Conservation (phyloP, 2,888 invertebrate genomes). For the Agriopis aurantiaria region DNA sequence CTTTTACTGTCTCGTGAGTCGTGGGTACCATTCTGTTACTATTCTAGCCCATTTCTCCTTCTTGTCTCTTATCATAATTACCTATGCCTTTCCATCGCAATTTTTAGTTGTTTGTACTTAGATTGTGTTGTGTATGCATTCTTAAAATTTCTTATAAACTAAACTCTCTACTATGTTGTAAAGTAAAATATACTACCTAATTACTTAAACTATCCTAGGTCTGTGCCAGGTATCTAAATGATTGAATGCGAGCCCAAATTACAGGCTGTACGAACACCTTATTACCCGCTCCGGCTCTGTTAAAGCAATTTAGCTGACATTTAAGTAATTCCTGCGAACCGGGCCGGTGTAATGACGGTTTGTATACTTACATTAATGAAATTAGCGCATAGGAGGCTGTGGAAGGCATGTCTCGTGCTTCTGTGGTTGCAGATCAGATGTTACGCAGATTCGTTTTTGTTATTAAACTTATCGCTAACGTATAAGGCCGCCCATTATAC, state of each 20-base stretch:
- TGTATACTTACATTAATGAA: constrained; percentile 45
- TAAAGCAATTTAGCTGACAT: constrained; percentile 85
- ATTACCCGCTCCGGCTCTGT: constrained; percentile 80
- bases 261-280: constrained; percentile 79
- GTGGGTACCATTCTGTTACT: too few species aligned
- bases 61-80: too few species aligned
- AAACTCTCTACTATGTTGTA: too few species aligned
- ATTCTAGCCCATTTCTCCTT: too few species aligned
- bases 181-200: neutral
- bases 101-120: too few species aligned
- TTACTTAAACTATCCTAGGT: neutral
- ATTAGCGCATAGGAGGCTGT: constrained; percentile 34
- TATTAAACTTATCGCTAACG: too few species aligned
- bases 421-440: constrained; percentile 12
- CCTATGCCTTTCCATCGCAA: too few species aligned
- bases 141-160: too few species aligned
- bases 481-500: too few species aligned
- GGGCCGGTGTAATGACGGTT: constrained; percentile 56
- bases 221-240: constrained; percentile 56
- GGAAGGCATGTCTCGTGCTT: constrained; percentile 17
- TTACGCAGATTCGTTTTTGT: neutral
- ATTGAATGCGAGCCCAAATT: constrained; percentile 84
- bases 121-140: too few species aligned
- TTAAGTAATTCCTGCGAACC: constrained; percentile 82
- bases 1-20: too few species aligned